Percentiles rank a stretch among this genome's conserved stretches.
phyloP scores from a whole-genome alignment of 2,888 invertebrate genomes.

The Sinelater perroti region DNA sequence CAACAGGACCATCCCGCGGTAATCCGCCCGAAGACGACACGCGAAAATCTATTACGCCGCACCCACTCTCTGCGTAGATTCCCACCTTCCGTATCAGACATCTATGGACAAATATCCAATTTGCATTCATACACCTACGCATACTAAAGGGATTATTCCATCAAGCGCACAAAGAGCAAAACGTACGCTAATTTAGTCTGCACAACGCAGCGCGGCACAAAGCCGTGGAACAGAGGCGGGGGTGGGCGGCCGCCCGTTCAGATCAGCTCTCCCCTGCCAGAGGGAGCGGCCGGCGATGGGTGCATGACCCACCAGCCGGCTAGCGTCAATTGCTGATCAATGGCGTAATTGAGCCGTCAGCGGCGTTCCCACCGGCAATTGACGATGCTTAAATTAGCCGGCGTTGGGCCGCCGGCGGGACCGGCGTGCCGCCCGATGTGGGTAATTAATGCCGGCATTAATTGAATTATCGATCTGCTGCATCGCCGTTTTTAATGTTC shows the following conservation, averaged over 20 bases:
- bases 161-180: constrained; percentile 33
- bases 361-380: constrained; percentile 12
- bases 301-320: constrained; percentile 14
- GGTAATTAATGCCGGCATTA: constrained; percentile 11
- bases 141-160: constrained; percentile 24
- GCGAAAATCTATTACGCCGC: constrained; percentile 8
- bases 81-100: constrained; percentile 19
- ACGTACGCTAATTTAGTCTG: constrained; percentile 31
- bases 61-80: constrained; percentile 5
- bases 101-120: constrained; percentile 23
- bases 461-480: constrained; percentile 21
- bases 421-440: neutral
- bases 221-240: constrained; percentile 9
- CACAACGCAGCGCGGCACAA: constrained; percentile 21
- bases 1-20: constrained; percentile 2
- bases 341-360: constrained; percentile 30
- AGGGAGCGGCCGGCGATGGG: neutral
- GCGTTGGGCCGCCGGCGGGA: neutral
- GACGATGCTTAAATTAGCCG: constrained; percentile 8
- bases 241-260: constrained; percentile 21
- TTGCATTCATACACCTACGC: constrained; percentile 27
- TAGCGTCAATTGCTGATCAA: constrained; percentile 38
- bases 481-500: constrained; percentile 18
- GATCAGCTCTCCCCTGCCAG: constrained; percentile 3
- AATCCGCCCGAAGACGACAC: constrained; percentile 1